Evolutionary conservation across 2,113 vertebrate species (phyloP).

Genomic region (Nibea albiflora): DNA sequence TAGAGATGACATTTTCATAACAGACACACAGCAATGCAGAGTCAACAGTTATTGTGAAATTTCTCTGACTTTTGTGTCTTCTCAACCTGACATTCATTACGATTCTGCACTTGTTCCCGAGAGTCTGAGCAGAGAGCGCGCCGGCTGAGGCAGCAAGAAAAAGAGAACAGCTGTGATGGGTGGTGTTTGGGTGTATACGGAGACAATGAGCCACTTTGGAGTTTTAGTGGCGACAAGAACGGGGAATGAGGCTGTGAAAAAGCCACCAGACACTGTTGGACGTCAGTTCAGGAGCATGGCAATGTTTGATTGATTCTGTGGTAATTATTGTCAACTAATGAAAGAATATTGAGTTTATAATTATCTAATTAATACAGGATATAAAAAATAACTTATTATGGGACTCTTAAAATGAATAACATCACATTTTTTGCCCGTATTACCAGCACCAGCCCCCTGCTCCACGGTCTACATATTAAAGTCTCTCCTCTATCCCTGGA

Average conservation of each 20-base stretch:
- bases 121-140: background rate
- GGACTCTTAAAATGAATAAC: background rate
- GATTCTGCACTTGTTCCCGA: background rate
- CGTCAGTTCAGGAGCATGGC: background rate
- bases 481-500: constrained; percentile 9
- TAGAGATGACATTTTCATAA: background rate
- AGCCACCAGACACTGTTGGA: no score
- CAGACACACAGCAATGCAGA: background rate
- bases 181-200: background rate
- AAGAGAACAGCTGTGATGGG: background rate
- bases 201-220: background rate
- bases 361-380: background rate
- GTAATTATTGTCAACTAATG: background rate
- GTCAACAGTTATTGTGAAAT: background rate
- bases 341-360: background rate
- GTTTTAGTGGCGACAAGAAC: background rate
- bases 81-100: constrained; percentile 12
- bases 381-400: no score
- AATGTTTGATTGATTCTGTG: background rate
- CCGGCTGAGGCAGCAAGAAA: background rate
- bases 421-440: background rate
- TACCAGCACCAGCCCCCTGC: background rate
- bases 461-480: constrained; percentile 10
- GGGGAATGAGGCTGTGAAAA: background rate
- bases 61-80: constrained; percentile 3